phyloP scores from a whole-genome alignment of 2,888 invertebrate genomes.

The Odontothrips loti region DNA sequence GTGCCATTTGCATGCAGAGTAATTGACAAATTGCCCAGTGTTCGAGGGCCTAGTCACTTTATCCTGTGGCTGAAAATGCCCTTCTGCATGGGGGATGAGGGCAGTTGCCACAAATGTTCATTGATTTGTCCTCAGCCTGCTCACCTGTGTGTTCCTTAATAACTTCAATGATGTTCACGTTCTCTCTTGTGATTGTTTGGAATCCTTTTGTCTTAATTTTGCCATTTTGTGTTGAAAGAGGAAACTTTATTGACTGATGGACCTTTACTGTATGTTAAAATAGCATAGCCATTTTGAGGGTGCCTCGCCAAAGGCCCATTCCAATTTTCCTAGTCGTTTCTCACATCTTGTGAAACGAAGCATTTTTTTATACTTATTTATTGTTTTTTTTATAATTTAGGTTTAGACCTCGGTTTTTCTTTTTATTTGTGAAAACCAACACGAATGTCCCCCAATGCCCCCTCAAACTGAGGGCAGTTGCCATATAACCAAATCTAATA shows the following conservation, averaged over 20 bases:
- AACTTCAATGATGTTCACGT: background rate
- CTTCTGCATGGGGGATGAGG: background rate
- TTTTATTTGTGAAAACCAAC: background rate
- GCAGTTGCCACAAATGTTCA: background rate
- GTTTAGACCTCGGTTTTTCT: background rate
- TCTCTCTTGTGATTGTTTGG: background rate
- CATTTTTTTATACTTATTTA: constrained; percentile 26
- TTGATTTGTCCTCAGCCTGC: background rate
- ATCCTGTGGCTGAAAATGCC: background rate
- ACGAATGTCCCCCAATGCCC: background rate
- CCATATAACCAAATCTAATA: background rate
- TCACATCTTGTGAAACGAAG: background rate
- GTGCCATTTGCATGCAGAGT: constrained; percentile 3
- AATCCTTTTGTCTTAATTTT: background rate
- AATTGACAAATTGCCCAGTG: too few species aligned
- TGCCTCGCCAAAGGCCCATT: background rate
- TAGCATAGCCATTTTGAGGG: background rate
- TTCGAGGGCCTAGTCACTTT: background rate
- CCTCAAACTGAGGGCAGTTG: background rate
- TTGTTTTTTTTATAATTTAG: constrained; percentile 5
- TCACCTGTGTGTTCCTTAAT: background rate
- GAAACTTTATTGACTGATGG: background rate
- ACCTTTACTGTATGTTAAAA: background rate
- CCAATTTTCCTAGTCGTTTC: background rate
- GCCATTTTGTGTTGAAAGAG: background rate